Evolutionary conservation across 2,797 vertebrate genomes (phyloP).

Genomic region (Alca torda): DNA sequence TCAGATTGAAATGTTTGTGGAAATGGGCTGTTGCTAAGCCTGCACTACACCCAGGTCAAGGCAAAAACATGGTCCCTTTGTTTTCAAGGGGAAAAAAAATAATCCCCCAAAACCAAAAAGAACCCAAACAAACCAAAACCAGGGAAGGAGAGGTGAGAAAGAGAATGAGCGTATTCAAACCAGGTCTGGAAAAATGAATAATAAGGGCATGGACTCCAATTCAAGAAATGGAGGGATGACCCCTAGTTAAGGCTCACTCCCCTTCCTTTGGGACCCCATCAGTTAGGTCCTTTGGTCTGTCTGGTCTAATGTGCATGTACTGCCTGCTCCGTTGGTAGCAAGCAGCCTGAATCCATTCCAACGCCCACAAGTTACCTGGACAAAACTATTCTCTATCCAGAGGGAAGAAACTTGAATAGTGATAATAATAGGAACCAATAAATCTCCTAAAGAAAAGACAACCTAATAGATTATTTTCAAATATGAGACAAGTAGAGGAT

Average conservation of each 20-base stretch:
- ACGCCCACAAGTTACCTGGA: not conserved
- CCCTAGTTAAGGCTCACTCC: not conserved
- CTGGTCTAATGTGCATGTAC: accelerated
- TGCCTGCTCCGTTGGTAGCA: not conserved
- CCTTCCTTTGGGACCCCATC: not conserved
- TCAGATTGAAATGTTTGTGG: not conserved
- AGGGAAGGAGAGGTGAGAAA: not conserved
- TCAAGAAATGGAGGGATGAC: not conserved
- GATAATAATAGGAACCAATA: not conserved
- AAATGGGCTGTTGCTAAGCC: not conserved
- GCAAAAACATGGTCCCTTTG: not conserved
- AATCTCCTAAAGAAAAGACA: not conserved
- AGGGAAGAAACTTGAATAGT: not conserved
- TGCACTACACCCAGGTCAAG: not conserved
- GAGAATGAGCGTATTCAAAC: accelerated
- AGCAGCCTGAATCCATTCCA: not conserved
- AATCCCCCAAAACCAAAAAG: not conserved
- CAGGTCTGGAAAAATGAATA: not conserved
- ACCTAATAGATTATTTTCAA: constrained; percentile 53
- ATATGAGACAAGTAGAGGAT: not conserved
- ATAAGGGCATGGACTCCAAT: not conserved
- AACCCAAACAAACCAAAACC: not conserved
- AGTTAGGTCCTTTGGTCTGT: not conserved
- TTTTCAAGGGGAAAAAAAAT: not conserved
- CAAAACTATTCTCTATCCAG: not conserved